Evolutionary conservation across 2,113 vertebrate genomes (phyloP), one percentile per base, ranked within the genome.

Genomic region (Pedionomus torquatus): DNA sequence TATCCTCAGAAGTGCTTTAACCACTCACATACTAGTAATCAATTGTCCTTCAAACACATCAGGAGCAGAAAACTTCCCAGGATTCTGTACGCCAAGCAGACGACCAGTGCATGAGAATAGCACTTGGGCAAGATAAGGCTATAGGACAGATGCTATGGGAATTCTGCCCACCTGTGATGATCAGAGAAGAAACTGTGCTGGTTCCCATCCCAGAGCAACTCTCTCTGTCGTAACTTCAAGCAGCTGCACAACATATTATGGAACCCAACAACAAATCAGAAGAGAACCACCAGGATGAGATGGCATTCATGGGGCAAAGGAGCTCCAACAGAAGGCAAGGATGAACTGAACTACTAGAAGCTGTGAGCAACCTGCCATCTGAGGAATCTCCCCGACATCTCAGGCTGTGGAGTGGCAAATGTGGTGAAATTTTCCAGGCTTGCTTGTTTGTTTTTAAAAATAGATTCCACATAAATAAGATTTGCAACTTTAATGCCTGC

Each of bases 361-460:
- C 18, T 9, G 2, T 18, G 35, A 84, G 24, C 43, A 71, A 82
- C 17, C 21, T 37, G 33, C 3, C 30, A 71, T 3, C 28, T 41
- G 79, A 72, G 31, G 31, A 88, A 48, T 10, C 23, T 57, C 46
- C 30, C 43, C 18, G 11, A 41, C 26, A 81, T 3, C 35, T 20
- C 41, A 52, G 25, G 41, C 18, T 43, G 14, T 2, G 9, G 41
- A 52, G 35, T 18, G 7, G 26, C 15, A 75, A 83, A 83, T 5
- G 8, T 2, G 0, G 0, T 41, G 11, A 63, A 33, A 5, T 5
- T 31, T 25, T 20, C 11, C 4, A 9, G 33, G 33, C 10, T 17
- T 39, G 41, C n/a, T 41, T 4, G 21, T 44, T 55, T 52, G 7
- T 52, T 75, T 90, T 79, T 70, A 60, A 49, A 54, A 65, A 13